Evolutionary conservation across 2,113 vertebrate genomes (phyloP).

Genomic region (Odontesthes bonariensis): DNA sequence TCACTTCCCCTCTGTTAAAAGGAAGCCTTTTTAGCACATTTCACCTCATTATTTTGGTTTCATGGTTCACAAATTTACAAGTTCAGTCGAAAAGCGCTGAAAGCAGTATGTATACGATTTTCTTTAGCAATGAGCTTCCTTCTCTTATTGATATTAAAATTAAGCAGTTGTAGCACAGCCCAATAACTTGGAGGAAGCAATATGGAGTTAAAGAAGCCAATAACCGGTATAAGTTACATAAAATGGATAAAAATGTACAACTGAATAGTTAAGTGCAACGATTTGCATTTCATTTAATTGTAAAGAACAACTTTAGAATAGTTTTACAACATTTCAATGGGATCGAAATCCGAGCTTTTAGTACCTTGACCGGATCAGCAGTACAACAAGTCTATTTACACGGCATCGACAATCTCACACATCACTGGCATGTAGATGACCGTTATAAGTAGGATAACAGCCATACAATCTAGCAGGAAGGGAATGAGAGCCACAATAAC

Average conservation of each 20-base stretch:
- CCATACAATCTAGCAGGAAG: conserved; percentile 46
- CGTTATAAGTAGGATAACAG: conserved; percentile 63
- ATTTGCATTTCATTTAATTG: not conserved
- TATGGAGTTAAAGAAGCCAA: too few relatives aligned
- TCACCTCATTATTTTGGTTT: too few relatives aligned
- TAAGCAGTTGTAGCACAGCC: too few relatives aligned
- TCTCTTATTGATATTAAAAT: too few relatives aligned
- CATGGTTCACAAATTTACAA: too few relatives aligned
- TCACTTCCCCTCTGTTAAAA: not conserved
- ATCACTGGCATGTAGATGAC: conserved; percentile 31
- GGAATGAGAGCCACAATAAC: conserved; percentile 59
- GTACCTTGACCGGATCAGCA: not conserved
- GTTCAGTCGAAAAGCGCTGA: too few relatives aligned
- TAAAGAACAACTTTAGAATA: not conserved
- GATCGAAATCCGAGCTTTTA: conserved; percentile 13
- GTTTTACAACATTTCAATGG: not conserved
- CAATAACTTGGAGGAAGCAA: too few relatives aligned
- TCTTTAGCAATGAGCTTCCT: not conserved
- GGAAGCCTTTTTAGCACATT: not conserved
- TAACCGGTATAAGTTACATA: too few relatives aligned
- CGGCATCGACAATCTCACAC: conserved; percentile 36
- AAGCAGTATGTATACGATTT: too few relatives aligned
- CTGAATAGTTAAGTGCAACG: not conserved
- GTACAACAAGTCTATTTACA: conserved; percentile 33
- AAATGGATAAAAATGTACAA: not conserved